A percentile compares a stretch with the other conserved stretches of the same genome.
phyloP scores from a whole-genome alignment of 1,140 invertebrate species.

The Drosophila ambigua region DNA sequence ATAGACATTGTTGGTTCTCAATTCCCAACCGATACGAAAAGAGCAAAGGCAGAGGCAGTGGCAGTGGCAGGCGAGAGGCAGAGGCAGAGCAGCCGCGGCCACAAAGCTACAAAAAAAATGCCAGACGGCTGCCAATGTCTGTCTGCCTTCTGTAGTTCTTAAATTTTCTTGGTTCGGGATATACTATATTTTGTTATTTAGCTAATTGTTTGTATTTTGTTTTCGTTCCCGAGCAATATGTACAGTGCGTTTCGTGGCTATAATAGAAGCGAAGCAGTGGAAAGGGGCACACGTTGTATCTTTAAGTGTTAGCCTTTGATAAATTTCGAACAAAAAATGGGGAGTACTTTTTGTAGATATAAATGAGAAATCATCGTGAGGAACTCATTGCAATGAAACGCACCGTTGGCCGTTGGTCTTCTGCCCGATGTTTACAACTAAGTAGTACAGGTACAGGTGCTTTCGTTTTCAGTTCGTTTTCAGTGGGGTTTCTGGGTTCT shows the following conservation, averaged over 20 bases:
- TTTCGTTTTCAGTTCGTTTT: not conserved
- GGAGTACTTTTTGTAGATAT: no score
- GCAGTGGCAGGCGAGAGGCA: conserved; percentile 11
- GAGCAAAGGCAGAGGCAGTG: no score
- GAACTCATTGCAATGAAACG: conserved; percentile 4
- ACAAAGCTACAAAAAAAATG: conserved; percentile 47
- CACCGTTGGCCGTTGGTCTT: conserved; percentile 13
- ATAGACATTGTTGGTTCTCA: conserved; percentile 54
- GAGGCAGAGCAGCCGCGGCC: conserved; percentile 22
- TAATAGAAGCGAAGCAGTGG: not conserved
- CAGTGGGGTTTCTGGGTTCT: no score
- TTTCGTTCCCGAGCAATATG: conserved; percentile 34
- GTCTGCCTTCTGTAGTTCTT: conserved; percentile 52
- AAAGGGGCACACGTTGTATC: no score
- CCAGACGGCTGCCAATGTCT: conserved; percentile 73
- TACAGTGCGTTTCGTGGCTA: conserved; percentile 25
- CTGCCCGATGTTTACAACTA: no score
- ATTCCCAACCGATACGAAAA: conserved; percentile 28
- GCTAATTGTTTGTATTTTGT: conserved; percentile 70
- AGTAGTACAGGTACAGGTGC: conserved; percentile 27
- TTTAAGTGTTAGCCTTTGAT: no score
- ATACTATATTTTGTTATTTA: conserved; percentile 47
- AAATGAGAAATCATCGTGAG: no score
- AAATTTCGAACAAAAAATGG: no score
- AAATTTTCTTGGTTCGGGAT: conserved; percentile 17